Evolutionary conservation across 2,797 vertebrate species (phyloP).

Genomic region (Liasis olivaceus): DNA sequence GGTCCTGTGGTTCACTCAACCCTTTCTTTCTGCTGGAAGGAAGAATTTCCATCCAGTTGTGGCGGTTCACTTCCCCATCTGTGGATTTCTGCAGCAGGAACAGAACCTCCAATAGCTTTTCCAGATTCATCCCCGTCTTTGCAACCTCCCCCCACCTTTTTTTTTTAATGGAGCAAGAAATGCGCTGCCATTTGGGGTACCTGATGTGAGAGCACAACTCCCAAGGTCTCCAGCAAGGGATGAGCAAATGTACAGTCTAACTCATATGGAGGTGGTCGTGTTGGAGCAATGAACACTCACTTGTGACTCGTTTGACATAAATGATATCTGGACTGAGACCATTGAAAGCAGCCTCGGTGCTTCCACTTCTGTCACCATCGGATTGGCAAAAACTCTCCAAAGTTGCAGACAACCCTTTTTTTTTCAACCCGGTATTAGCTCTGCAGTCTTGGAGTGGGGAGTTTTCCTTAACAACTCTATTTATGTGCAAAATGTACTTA

Average conservation of each 20-base stretch:
- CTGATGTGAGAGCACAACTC: no score
- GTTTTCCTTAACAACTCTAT: not conserved
- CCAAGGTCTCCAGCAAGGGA: no score
- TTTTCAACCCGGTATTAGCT: no score
- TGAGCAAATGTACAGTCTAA: no score
- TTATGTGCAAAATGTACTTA: not conserved
- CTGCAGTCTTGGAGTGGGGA: no score
- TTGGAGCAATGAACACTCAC: no score
- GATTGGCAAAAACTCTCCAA: not conserved
- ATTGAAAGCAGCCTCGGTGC: not conserved
- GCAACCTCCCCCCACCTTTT: not conserved
- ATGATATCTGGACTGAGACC: no score
- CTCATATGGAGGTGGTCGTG: no score
- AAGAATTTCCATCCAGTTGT: constrained; percentile 34
- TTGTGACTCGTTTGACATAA: no score
- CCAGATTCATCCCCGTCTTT: not conserved
- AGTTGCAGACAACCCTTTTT: not conserved
- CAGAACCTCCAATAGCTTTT: not conserved
- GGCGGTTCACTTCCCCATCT: constrained; percentile 17
- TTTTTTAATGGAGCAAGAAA: not conserved
- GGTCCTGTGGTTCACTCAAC: constrained; percentile 66
- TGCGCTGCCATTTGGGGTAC: not conserved
- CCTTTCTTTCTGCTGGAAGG: constrained; percentile 64
- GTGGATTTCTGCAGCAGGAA: constrained; percentile 14
- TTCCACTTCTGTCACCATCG: not conserved